These are phyloP conservation scores for Florisuga fusca DNA, from an alignment of 2,797 vertebrate genomes.

Conservation along the genomic window DNA sequence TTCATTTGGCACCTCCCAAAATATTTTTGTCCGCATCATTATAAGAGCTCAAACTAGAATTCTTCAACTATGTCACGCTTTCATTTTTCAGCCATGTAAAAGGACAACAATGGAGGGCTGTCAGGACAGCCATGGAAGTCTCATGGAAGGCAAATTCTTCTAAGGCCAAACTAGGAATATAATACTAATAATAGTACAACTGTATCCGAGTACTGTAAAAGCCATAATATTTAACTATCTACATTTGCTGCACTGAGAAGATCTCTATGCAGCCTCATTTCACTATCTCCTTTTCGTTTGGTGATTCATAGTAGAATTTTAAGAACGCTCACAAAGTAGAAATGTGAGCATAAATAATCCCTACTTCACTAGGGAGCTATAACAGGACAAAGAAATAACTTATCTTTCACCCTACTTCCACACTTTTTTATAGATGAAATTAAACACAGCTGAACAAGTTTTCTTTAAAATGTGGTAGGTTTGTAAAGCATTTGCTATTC, in stretches of 20 bases:
- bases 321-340: background rate
- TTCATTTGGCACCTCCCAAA: background rate
- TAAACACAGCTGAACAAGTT: background rate
- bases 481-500: background rate
- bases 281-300: background rate
- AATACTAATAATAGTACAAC: background rate
- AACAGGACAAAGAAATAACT: background rate
- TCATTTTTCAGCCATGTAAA: background rate
- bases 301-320: background rate
- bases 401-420: background rate
- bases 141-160: background rate
- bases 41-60: background rate
- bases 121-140: background rate
- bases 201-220: background rate
- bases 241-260: background rate
- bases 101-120: background rate
- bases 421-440: background rate
- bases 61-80: background rate
- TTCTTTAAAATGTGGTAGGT: background rate
- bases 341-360: background rate
- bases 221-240: background rate
- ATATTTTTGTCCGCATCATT: background rate
- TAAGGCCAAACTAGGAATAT: background rate
- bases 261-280: background rate
- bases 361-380: background rate